A percentile compares a stretch with the other conserved stretches of the same genome.
These are phyloP conservation scores for Tapirus indicus DNA, from an alignment of 2,797 vertebrate genomes.

Conservation along the genomic window DNA sequence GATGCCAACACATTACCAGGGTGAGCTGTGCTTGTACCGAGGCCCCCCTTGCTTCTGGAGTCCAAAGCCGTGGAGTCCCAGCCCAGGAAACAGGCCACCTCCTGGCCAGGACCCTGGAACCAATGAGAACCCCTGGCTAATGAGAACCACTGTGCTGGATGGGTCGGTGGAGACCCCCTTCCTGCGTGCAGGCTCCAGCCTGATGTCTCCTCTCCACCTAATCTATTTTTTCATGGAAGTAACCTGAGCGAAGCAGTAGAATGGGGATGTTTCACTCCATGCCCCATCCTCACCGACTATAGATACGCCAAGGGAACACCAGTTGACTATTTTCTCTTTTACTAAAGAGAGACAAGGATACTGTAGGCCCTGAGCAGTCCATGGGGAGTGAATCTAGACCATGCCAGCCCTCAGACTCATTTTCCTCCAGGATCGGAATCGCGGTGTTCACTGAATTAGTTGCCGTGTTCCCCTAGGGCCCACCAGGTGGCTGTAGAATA, in stretches of 20 bases:
- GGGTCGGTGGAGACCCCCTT: not conserved
- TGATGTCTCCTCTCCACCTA: not conserved
- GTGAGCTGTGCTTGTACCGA: not conserved
- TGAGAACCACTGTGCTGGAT: no score
- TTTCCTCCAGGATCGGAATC: not conserved
- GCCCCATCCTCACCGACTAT: accelerated
- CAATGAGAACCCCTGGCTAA: no score
- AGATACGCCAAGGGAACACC: not conserved
- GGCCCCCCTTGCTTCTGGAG: not conserved
- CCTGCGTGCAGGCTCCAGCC: not conserved
- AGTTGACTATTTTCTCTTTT: not conserved
- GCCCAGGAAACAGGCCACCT: not conserved
- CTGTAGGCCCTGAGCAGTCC: not conserved
- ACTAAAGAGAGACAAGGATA: not conserved
- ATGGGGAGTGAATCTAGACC: not conserved
- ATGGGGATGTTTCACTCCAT: not conserved
- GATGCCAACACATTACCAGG: accelerated
- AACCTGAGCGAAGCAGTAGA: not conserved
- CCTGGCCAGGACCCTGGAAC: not conserved
- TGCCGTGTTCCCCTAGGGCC: accelerated
- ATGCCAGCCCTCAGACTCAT: not conserved
- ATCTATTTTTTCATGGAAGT: not conserved
- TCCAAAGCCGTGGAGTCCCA: not conserved
- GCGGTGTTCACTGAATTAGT: not conserved
- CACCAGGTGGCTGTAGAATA: slow-evolving; percentile 30